Conservation (phyloP, 2,797 vertebrate genomes). For the Sebastes cheni region DNA sequence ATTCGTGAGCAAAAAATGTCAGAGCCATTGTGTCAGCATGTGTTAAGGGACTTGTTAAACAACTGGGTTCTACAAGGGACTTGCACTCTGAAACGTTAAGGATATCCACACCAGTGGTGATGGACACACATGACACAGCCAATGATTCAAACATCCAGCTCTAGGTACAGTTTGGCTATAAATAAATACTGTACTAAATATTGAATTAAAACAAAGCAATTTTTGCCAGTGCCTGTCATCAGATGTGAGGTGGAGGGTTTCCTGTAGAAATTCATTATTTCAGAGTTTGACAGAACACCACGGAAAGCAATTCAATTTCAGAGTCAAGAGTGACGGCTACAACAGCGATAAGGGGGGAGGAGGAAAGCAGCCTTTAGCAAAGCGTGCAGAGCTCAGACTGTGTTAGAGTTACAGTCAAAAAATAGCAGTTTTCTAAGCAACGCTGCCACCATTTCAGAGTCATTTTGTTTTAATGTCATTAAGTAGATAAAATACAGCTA, state of each 20-base stretch:
- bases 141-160: constrained; percentile 65
- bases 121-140: constrained; percentile 29
- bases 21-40: not conserved
- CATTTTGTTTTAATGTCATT: constrained; percentile 2
- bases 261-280: constrained; percentile 4
- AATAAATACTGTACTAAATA: not conserved
- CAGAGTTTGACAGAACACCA: not conserved
- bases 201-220: not conserved
- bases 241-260: not conserved
- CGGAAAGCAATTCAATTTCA: not conserved
- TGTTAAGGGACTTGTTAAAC: constrained; percentile 6
- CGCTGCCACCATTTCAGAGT: not conserved
- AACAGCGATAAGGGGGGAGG: not conserved
- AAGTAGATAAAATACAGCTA: not conserved
- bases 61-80: not conserved
- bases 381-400: not conserved
- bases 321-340: constrained; percentile 10
- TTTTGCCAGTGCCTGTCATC: not conserved
- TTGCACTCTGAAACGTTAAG: not conserved
- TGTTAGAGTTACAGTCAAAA: not conserved
- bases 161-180: not conserved
- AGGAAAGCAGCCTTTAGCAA: not conserved
- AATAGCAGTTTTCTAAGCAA: not conserved
- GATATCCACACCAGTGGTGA: constrained; percentile 57
- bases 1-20: constrained; percentile 22